A percentile compares a stretch with the other conserved stretches of the same genome.
Conservation (phyloP, 2,113 vertebrate species). For the Xenopus laevis region DNA sequence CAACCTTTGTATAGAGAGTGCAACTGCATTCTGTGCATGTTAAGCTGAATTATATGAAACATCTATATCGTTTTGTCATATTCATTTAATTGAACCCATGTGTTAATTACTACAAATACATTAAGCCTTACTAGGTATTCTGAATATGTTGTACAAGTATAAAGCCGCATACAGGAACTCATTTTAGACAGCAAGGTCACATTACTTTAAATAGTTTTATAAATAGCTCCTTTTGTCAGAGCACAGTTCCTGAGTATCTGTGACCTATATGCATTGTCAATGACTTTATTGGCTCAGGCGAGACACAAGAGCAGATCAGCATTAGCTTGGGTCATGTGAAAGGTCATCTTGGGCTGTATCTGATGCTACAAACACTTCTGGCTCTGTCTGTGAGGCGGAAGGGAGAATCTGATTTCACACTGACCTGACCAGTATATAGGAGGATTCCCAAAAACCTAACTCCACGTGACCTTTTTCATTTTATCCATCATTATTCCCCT, state of each 20-base stretch:
- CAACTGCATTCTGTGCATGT: too few relatives aligned
- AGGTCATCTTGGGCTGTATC: slow-evolving; percentile 12
- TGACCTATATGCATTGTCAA: background rate
- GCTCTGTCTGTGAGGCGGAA: slow-evolving; percentile 27
- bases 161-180: background rate
- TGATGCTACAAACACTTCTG: slow-evolving; percentile 27
- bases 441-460: slow-evolving; percentile 1
- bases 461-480: background rate
- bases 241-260: background rate
- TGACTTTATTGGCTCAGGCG: background rate
- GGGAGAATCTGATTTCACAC: slow-evolving; percentile 23
- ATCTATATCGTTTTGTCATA: too few relatives aligned
- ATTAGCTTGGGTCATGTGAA: slow-evolving; percentile 37
- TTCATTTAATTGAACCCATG: too few relatives aligned
- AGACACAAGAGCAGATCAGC: background rate
- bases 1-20: too few relatives aligned
- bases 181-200: slow-evolving; percentile 3
- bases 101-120: too few relatives aligned
- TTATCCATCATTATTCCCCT: slow-evolving; percentile 26
- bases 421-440: slow-evolving; percentile 4
- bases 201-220: background rate
- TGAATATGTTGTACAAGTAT: too few relatives aligned
- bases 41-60: too few relatives aligned
- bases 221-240: slow-evolving; percentile 2
- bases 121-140: too few relatives aligned